phyloP scores from a whole-genome alignment of 2,888 invertebrate genomes.

The Ophion costatus region DNA sequence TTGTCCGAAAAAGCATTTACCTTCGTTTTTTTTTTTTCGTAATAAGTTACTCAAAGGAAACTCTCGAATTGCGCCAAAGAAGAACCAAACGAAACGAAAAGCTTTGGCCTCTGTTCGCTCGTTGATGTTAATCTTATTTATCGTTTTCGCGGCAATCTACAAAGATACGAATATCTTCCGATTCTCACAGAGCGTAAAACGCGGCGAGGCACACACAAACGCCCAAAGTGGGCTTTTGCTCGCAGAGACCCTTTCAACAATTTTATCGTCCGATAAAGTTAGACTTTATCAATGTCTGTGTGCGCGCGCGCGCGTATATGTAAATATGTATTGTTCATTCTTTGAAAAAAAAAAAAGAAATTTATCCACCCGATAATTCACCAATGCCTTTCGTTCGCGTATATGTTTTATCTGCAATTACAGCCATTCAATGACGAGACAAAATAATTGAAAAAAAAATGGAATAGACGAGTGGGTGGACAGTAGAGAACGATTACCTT shows the following conservation, averaged over 20 bases:
- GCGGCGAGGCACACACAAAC: slow-evolving; percentile 41
- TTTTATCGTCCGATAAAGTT: slow-evolving; percentile 38
- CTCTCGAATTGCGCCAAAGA: slow-evolving; percentile 26
- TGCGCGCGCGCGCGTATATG: neutral
- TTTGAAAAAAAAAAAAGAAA: slow-evolving; percentile 21
- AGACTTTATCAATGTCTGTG: slow-evolving; percentile 16
- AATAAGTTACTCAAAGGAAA: slow-evolving; percentile 41
- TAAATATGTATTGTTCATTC: slow-evolving; percentile 37
- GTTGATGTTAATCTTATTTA: slow-evolving; percentile 13
- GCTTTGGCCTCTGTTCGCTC: slow-evolving; percentile 53
- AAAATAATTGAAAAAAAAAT: slow-evolving; percentile 28
- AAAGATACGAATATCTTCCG: slow-evolving; percentile 45
- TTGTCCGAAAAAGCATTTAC: slow-evolving; percentile 33
- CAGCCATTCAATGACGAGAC: slow-evolving; percentile 40
- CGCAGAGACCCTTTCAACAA: slow-evolving; percentile 48
- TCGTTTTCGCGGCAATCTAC: slow-evolving; percentile 18
- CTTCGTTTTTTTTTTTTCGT: slow-evolving; percentile 21
- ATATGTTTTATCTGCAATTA: slow-evolving; percentile 23
- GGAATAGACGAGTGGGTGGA: slow-evolving; percentile 49
- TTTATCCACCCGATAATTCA: slow-evolving; percentile 56
- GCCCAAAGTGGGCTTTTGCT: slow-evolving; percentile 25
- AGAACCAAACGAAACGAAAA: slow-evolving; percentile 1
- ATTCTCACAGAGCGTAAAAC: slow-evolving; percentile 25
- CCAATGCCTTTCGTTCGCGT: slow-evolving; percentile 28
- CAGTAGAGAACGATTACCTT: slow-evolving; percentile 44